phyloP scores from a whole-genome alignment of 2,888 invertebrate genomes.

The Athalia cordata region DNA sequence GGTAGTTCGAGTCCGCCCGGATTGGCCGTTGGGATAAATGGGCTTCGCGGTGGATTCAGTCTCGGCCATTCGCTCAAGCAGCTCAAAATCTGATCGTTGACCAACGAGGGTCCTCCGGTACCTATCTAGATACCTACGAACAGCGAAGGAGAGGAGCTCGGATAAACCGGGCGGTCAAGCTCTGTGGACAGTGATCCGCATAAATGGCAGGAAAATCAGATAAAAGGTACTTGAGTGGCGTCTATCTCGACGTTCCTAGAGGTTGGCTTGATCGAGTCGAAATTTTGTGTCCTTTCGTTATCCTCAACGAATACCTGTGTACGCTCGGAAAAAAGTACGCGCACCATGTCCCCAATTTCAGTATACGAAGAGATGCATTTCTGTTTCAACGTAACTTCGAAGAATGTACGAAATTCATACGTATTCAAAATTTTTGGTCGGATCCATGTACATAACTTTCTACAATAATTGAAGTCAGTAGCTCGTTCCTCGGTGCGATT shows the following conservation, averaged over 20 bases:
- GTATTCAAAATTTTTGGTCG: too few relatives aligned
- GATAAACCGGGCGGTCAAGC: constrained; percentile 33
- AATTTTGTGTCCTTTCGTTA: constrained; percentile 31
- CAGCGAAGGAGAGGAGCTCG: constrained; percentile 11
- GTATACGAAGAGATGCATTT: too few relatives aligned
- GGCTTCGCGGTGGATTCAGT: constrained; percentile 30
- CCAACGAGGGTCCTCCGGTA: constrained; percentile 32
- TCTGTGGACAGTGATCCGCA: constrained; percentile 41
- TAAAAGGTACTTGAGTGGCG: constrained; percentile 44
- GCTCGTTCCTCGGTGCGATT: too few relatives aligned
- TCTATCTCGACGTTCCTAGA: constrained; percentile 37
- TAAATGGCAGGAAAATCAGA: constrained; percentile 45
- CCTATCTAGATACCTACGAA: constrained; percentile 31
- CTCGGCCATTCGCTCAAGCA: constrained; percentile 32
- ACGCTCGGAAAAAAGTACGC: neutral
- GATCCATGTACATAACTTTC: too few relatives aligned
- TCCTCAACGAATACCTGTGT: constrained; percentile 10
- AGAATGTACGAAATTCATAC: too few relatives aligned
- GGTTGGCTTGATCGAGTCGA: constrained; percentile 32
- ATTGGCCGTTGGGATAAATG: constrained; percentile 34
- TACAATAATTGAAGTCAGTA: too few relatives aligned
- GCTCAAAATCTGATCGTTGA: constrained; percentile 41
- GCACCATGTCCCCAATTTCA: neutral
- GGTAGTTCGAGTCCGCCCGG: neutral
- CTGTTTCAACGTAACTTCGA: too few relatives aligned